Evolutionary conservation across 1,140 invertebrate genomes (phyloP).

Genomic region (Caenorhabditis briggsae): DNA sequence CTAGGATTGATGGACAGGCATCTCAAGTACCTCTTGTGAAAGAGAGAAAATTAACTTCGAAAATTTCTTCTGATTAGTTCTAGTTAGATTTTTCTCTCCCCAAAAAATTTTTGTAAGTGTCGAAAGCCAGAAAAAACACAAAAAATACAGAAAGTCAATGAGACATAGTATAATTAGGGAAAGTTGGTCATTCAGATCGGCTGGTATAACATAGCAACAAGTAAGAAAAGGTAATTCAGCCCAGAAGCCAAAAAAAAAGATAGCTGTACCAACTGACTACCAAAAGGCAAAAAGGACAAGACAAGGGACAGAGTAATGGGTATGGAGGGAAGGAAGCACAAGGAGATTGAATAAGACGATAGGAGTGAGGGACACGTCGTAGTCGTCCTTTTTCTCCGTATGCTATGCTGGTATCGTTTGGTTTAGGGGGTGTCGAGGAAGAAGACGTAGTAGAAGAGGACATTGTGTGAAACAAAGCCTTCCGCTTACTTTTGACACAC

Average conservation of each 20-base stretch:
- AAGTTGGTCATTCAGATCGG: constrained; percentile 9
- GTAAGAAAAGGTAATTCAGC: not conserved
- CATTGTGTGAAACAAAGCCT: constrained; percentile 55
- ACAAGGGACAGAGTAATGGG: constrained; percentile 54
- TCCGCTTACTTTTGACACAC: constrained; percentile 53
- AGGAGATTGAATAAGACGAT: constrained; percentile 53
- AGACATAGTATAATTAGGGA: constrained; percentile 32
- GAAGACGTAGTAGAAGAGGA: constrained; percentile 17
- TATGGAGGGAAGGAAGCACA: constrained; percentile 1
- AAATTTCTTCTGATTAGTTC: constrained; percentile 23
- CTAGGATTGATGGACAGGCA: constrained; percentile 1
- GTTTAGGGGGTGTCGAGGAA: no score
- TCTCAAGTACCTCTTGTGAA: constrained; percentile 19
- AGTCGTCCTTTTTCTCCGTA: constrained; percentile 35
- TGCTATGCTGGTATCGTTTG: constrained; percentile 46
- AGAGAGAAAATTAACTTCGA: constrained; percentile 7
- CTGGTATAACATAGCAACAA: constrained; percentile 3
- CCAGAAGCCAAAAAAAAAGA: not conserved
- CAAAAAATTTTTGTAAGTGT: not conserved
- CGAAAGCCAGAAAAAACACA: not conserved
- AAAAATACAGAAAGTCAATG: constrained; percentile 16
- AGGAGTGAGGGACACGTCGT: constrained; percentile 30
- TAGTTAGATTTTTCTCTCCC: not conserved
- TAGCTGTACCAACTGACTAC: not conserved
- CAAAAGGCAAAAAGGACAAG: constrained; percentile 22